These are phyloP conservation scores for Leguminivora glycinivorella DNA, from an alignment of 1,140 invertebrate species.

Conservation along the genomic window DNA sequence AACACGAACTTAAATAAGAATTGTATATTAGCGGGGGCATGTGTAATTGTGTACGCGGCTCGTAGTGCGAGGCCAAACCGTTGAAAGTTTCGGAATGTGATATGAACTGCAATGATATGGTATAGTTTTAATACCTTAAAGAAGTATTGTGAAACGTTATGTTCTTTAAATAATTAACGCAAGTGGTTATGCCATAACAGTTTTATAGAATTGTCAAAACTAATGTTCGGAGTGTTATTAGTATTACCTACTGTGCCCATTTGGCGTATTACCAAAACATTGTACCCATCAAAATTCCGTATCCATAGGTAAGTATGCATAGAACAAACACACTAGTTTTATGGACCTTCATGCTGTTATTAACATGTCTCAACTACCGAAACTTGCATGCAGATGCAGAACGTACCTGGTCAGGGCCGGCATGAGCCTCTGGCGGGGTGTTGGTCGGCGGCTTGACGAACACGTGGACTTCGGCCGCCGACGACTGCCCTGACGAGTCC, in stretches of 20 bases:
- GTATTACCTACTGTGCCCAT: too few relatives aligned
- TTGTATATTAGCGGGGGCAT: slow-evolving; percentile 82
- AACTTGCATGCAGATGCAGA: background rate
- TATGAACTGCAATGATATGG: slow-evolving; percentile 82
- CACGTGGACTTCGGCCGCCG: slow-evolving; percentile 92
- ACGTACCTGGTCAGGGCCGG: slow-evolving; percentile 68
- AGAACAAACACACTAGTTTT: background rate
- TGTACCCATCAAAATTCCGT: too few relatives aligned
- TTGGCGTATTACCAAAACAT: too few relatives aligned
- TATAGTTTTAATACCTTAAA: background rate
- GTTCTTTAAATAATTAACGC: too few relatives aligned
- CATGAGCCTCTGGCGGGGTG: slow-evolving; percentile 87
- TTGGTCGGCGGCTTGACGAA: slow-evolving; percentile 95
- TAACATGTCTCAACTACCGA: background rate
- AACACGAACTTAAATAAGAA: slow-evolving; percentile 85
- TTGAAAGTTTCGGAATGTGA: slow-evolving; percentile 91
- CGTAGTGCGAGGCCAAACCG: slow-evolving; percentile 90
- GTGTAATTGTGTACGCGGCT: slow-evolving; percentile 88
- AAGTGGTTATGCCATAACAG: too few relatives aligned
- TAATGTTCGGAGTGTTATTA: too few relatives aligned
- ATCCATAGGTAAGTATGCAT: too few relatives aligned
- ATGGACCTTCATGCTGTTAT: slow-evolving; percentile 17
- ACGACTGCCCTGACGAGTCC: slow-evolving; percentile 92
- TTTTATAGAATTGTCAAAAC: too few relatives aligned
- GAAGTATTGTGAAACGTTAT: too few relatives aligned